phyloP scores from a whole-genome alignment of 1,140 invertebrate genomes.

The Conus ventricosus region DNA sequence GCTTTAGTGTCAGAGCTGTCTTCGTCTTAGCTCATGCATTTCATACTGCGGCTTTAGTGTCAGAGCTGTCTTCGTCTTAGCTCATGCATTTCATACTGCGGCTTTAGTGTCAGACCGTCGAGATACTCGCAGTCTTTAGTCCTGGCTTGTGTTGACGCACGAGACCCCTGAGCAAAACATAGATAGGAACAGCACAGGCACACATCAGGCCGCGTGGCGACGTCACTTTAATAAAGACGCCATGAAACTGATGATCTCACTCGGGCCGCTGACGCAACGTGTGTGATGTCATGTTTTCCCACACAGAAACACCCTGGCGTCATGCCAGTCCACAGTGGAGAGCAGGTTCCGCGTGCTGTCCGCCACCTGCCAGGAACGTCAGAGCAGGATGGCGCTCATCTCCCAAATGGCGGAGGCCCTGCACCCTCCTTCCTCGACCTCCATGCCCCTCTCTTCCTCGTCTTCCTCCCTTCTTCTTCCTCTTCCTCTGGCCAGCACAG shows the following conservation, averaged over 20 bases:
- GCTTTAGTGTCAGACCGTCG: too few species aligned
- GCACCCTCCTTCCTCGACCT: background rate
- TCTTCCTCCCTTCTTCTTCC: background rate
- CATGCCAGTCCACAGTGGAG: conserved; percentile 21
- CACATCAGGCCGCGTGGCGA: background rate
- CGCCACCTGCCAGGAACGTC: conserved; percentile 32
- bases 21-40: too few species aligned
- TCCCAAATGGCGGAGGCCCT: background rate
- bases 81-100: too few species aligned
- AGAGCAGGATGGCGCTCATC: conserved; percentile 8
- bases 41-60: too few species aligned
- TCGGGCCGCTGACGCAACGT: background rate
- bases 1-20: too few species aligned
- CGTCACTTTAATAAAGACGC: background rate
- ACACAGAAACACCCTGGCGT: conserved; percentile 16
- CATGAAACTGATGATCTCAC: background rate
- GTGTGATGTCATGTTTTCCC: background rate
- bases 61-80: too few species aligned
- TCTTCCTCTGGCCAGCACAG: background rate
- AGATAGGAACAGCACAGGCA: too few species aligned
- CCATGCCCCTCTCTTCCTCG: background rate
- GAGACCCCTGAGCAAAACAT: too few species aligned
- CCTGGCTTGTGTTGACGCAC: too few species aligned
- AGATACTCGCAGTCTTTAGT: too few species aligned
- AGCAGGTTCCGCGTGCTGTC: conserved; percentile 29